Evolutionary conservation across 2,113 vertebrate genomes (phyloP).

Genomic region (Azemiops feae): DNA sequence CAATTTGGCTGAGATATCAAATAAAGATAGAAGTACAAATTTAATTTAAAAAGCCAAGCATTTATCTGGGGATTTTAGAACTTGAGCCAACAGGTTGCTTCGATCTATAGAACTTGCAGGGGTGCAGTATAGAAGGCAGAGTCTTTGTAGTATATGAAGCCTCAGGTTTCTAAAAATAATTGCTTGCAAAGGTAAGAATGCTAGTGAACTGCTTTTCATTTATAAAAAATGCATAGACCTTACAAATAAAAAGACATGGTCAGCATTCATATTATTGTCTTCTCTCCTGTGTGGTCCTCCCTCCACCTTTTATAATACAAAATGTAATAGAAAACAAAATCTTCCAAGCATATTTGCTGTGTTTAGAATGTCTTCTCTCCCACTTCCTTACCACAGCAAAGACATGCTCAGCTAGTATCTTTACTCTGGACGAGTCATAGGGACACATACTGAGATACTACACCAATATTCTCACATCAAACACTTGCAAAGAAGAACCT

Average conservation of each 20-base stretch:
- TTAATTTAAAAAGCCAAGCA: constrained; percentile 78
- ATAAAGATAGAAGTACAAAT: constrained; percentile 75
- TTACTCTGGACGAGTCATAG: background rate
- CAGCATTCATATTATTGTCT: constrained; percentile 22
- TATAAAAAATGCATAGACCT: constrained; percentile 41
- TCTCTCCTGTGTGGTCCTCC: constrained; percentile 25
- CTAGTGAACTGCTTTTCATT: constrained; percentile 35
- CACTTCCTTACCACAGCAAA: background rate
- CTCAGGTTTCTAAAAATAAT: constrained; percentile 43
- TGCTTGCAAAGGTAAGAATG: constrained; percentile 54
- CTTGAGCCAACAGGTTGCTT: constrained; percentile 73
- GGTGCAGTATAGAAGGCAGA: constrained; percentile 42
- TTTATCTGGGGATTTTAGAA: constrained; percentile 72
- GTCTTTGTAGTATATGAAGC: constrained; percentile 60
- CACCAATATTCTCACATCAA: background rate
- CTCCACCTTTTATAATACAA: background rate
- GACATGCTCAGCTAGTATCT: background rate
- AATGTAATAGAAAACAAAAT: background rate
- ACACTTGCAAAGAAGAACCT: background rate
- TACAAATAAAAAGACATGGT: constrained; percentile 28
- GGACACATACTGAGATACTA: background rate
- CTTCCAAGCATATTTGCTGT: background rate
- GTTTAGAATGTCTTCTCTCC: background rate
- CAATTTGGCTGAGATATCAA: constrained; percentile 74
- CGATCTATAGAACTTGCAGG: constrained; percentile 61